Evolutionary conservation across 1,140 invertebrate genomes (phyloP).

Genomic region (Heliconius hermathena): DNA sequence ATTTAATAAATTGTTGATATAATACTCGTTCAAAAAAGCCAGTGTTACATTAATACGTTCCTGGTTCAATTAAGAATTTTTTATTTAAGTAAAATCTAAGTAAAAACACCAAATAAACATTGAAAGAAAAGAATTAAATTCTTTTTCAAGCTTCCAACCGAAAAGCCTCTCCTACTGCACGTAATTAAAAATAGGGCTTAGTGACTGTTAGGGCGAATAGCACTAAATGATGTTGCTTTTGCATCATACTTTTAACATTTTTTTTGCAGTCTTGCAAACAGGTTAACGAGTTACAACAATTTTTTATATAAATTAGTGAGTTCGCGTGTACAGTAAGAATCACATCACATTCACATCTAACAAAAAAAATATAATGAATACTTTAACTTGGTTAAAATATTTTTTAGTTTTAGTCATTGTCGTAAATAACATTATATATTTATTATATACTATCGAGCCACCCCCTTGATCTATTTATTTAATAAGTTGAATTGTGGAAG

Average conservation of each 20-base stretch:
- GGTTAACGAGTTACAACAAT: slow-evolving; percentile 3
- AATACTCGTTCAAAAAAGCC: too few species aligned
- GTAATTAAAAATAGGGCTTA: slow-evolving; percentile 12
- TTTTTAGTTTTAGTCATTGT: too few species aligned
- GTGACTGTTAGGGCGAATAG: slow-evolving; percentile 4
- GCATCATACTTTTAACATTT: neutral
- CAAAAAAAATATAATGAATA: too few species aligned
- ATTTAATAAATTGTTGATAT: too few species aligned
- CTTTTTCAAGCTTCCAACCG: neutral
- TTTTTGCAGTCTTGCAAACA: neutral
- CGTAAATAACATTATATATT: too few species aligned
- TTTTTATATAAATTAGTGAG: neutral
- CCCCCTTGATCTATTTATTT: too few species aligned
- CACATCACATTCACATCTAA: too few species aligned
- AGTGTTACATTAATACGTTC: too few species aligned
- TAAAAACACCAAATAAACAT: neutral
- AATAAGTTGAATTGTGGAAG: too few species aligned
- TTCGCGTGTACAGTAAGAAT: too few species aligned
- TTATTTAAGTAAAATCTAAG: neutral
- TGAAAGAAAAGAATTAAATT: neutral
- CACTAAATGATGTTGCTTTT: slow-evolving; percentile 6
- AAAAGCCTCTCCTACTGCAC: slow-evolving; percentile 5
- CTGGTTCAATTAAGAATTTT: neutral
- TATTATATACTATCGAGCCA: too few species aligned
- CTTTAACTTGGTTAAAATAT: too few species aligned